Evolutionary conservation across 1,140 invertebrate species (phyloP).

Genomic region (Bombus sylvicola): DNA sequence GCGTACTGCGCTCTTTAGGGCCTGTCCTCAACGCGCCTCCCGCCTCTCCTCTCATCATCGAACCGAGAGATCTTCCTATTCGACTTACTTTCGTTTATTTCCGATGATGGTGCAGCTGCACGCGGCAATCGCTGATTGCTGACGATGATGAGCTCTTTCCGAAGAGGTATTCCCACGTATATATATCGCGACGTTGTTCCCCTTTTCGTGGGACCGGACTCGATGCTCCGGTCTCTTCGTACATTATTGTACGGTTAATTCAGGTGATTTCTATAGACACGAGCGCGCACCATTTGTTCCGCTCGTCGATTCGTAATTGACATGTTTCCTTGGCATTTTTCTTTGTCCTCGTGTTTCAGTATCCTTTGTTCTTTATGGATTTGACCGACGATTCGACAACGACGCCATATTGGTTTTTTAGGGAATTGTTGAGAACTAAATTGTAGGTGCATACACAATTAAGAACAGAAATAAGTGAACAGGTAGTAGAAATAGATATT

Average conservation of each 20-base stretch:
- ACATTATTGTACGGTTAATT: slow-evolving; percentile 36
- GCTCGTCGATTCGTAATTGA: slow-evolving; percentile 26
- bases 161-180: slow-evolving; percentile 42
- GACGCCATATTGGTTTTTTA: not conserved
- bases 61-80: not conserved
- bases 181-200: slow-evolving; percentile 50
- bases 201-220: slow-evolving; percentile 47
- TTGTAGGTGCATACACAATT: not conserved
- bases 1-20: slow-evolving; percentile 8
- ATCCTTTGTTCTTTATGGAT: not conserved
- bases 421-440: not conserved
- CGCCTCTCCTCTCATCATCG: too few species aligned
- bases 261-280: slow-evolving; percentile 47
- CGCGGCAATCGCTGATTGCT: slow-evolving; percentile 17
- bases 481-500: too few species aligned
- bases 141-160: slow-evolving; percentile 44
- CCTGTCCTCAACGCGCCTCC: not conserved
- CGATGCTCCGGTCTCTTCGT: slow-evolving; percentile 35
- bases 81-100: slow-evolving; percentile 32
- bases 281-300: not conserved
- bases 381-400: not conserved
- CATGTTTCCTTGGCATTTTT: not conserved
- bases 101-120: slow-evolving; percentile 7
- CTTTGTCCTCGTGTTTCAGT: not conserved
- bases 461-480: too few species aligned